Evolutionary conservation across 30 jellyfish, hydroid and myxozoan genomes (phyloP), one percentile per base, ranked within the genome.

Genomic region (Chrysaora quinquecirrha): DNA sequence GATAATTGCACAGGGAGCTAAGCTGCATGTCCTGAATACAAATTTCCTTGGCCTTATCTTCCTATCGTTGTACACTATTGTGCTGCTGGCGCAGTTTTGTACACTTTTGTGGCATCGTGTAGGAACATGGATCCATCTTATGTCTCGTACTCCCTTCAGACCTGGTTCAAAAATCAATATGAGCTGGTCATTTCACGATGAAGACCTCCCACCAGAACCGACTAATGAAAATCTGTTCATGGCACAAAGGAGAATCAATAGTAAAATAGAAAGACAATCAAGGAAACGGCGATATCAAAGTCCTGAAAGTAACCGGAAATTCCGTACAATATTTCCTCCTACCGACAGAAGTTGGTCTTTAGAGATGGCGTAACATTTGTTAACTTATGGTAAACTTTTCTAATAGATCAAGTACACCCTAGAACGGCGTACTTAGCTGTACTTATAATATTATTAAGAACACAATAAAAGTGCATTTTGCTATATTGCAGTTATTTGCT

Each of bases 171-270:
- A 72, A 1, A 75, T 65, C 64, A 82, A 79, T 69, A 77, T 80
- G 89, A 82, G 87, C 54, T 94, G 99, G 99, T 83, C 97, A 22
- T 94, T 88, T 71, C 85, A 87, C 62, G 97, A 94, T 60, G 97
- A 83, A 21, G 99, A 94, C 46, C 70, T 94, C 16, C 97, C 94
- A 11, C 92, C 89, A 14, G 99, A 94, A 49, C 99, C 97, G 4
- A 75, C 64, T 20, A 89, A 83, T 1, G 97, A 94, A 34, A 47
- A 46, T 49, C 10, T 87, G 58, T 64, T 61, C n/a, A 67, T 63
- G 19, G 92, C 92, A 10, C 81, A 75, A 24, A 84, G 71, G 25
- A 29, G 95, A 56, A 49, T 85, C 54, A 73, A 46, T 48, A 85
- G 95, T 32, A 35, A 71, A 30, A 60, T 62, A 2, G 87, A 48